A percentile compares a stretch with the other conserved stretches of the same genome.
Evolutionary conservation across 2,113 vertebrate genomes (phyloP).

Genomic region (Channa maculata): DNA sequence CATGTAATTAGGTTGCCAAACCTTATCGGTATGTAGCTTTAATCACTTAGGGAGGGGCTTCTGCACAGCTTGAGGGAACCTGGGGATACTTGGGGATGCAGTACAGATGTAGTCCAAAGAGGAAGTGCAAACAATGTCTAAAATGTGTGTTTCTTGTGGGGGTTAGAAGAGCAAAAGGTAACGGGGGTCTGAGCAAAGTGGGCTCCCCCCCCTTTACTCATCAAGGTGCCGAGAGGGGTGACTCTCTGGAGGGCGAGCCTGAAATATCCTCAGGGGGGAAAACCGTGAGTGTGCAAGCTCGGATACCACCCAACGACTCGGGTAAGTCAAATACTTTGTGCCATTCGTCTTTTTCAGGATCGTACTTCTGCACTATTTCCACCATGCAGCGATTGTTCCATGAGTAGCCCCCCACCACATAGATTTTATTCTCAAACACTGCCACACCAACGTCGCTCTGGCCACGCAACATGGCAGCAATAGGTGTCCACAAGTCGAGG

Average conservation of each 20-base stretch:
- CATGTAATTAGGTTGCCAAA: conserved; percentile 79
- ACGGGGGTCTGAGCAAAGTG: conserved; percentile 65
- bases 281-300: conserved; percentile 97
- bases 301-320: conserved; percentile 97
- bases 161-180: conserved; percentile 22
- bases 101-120: conserved; percentile 77
- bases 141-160: conserved; percentile 65
- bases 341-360: conserved; percentile 98
- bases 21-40: conserved; percentile 61
- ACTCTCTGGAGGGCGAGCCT: conserved; percentile 95
- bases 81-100: conserved; percentile 55
- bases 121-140: conserved; percentile 89
- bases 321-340: conserved; percentile 99
- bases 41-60: conserved; percentile 56
- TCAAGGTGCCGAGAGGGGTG: conserved; percentile 96
- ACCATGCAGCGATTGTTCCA: conserved; percentile 99
- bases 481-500: conserved; percentile 97
- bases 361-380: conserved; percentile 99
- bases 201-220: conserved; percentile 71
- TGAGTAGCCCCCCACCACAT: conserved; percentile 98
- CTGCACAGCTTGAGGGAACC: conserved; percentile 70
- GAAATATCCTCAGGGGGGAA: conserved; percentile 94
- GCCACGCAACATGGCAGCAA: conserved; percentile 96
- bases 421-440: conserved; percentile 98
- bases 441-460: conserved; percentile 99